Percentiles rank a stretch among this genome's conserved stretches.
These are phyloP conservation scores for Xylocopa sonorina DNA, from an alignment of 1,140 invertebrate genomes.

Conservation along the genomic window DNA sequence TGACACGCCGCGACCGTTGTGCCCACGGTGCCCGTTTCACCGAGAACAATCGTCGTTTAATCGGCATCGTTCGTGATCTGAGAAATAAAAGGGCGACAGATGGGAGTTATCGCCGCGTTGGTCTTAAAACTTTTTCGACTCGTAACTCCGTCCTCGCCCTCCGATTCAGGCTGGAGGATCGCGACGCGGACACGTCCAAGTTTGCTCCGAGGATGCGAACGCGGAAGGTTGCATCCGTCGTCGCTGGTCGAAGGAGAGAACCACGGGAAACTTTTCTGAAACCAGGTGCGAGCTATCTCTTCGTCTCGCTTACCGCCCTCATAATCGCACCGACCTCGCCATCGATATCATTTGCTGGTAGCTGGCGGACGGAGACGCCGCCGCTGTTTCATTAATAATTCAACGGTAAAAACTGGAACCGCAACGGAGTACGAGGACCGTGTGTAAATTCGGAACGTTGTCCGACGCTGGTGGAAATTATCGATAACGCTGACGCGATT, in stretches of 20 bases:
- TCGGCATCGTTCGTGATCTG: not conserved
- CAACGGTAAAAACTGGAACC: slow-evolving; percentile 40
- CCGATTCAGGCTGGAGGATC: not conserved
- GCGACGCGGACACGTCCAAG: slow-evolving; percentile 22
- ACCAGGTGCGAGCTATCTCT: slow-evolving; percentile 37
- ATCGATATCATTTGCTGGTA: no score
- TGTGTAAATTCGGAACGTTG: slow-evolving; percentile 38
- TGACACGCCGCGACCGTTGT: not conserved
- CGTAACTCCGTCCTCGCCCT: not conserved
- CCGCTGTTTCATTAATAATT: slow-evolving; percentile 34
- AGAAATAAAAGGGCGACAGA: not conserved
- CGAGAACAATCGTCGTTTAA: not conserved
- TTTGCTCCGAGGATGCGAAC: slow-evolving; percentile 43
- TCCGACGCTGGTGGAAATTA: slow-evolving; percentile 48
- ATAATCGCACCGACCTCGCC: slow-evolving; percentile 51
- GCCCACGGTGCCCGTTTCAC: not conserved
- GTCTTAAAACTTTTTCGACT: slow-evolving; percentile 16
- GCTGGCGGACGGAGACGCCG: no score
- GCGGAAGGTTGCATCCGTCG: slow-evolving; percentile 30
- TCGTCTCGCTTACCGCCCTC: not conserved
- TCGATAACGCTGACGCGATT: slow-evolving; percentile 60
- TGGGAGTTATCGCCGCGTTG: not conserved
- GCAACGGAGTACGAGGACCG: not conserved
- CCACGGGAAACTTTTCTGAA: slow-evolving; percentile 44
- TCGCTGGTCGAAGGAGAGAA: slow-evolving; percentile 46